phyloP scores from a whole-genome alignment of 2,113 vertebrate species.

The Vulpes ferrilata region DNA sequence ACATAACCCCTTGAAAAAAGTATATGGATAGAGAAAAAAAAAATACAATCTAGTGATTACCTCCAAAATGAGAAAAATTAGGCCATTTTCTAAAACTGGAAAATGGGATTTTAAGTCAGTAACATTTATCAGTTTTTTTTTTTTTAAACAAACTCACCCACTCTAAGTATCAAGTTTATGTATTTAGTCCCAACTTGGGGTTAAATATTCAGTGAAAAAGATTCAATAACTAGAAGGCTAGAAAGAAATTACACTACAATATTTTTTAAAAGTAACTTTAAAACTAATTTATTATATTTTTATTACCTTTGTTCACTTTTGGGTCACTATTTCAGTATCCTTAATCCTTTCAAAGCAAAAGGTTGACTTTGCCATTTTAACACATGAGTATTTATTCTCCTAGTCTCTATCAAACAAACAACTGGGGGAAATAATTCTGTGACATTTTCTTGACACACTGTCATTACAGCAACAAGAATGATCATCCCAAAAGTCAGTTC shows the following conservation, averaged over 20 bases:
- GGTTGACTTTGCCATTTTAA: neutral
- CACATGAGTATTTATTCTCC: neutral
- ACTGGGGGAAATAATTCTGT: neutral
- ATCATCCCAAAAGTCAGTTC: neutral
- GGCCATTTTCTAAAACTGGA: neutral
- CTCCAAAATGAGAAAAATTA: slow-evolving; percentile 13
- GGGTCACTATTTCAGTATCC: neutral
- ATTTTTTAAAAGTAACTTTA: neutral
- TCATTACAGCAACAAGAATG: neutral
- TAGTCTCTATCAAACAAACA: neutral
- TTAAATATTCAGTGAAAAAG: neutral
- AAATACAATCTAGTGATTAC: neutral
- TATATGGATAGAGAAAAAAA: neutral
- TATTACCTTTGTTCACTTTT: neutral
- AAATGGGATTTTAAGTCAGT: slow-evolving; percentile 1
- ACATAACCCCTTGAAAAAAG: neutral
- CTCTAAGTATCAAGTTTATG: neutral
- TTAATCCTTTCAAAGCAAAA: neutral
- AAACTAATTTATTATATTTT: neutral
- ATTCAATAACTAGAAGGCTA: neutral
- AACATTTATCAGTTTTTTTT: neutral
- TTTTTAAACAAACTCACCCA: neutral
- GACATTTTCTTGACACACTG: neutral
- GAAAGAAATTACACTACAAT: neutral
- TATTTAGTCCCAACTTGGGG: neutral